Base-by-base conservation (phyloP, 2,113 vertebrate species). In the Ardeotis arabs region DNA sequence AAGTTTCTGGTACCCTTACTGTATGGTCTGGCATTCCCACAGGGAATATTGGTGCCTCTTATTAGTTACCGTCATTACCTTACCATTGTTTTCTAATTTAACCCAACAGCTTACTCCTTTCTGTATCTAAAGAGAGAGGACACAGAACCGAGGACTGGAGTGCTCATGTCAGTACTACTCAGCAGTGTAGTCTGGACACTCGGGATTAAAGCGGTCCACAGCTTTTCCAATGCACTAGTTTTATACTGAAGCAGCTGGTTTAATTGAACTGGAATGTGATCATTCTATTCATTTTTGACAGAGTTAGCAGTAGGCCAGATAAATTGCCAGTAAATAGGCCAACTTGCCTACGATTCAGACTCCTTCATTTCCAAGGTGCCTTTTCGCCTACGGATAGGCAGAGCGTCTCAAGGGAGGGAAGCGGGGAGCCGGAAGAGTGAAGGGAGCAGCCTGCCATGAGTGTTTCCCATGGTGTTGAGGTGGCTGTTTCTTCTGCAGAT, bases 371-470 rank as follows among this genome's bases (percentile, higher is more conserved):
- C 37, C 47, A 21, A 37, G 47, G 27, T 69, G n/a, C 25, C 33
- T 60, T 84, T 62, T 55, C 50, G 50, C 55, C 14, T 28, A 10
- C 4, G 44, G 28, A 6, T 45, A 8, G 1, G 5, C 5, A 19
- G 55, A 31, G 56, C 44, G 90, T 22, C 35, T 69, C 6, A 4
- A 13, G 62, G 41, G 5, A 19, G 19, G 56, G 83, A 25, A 45
- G 27, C 5, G 0, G 66, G 56, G 53, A 76, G 31, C 47, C n/a
- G 66, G 64, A 78, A 33, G 70, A 52, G 41, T 1, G 0, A 20
- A n/a, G 50, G 50, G 31, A 24, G 33, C 2, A 1, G 13, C 7
- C 31, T 75, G 37, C 66, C 9, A 0, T 5, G 18, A 35, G 27
- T 11, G 14, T 64, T 83, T 59, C 14, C 41, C 52, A 53, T 21